Base-by-base conservation (phyloP, 2,113 vertebrate species). In the Paralichthys olivaceus region DNA sequence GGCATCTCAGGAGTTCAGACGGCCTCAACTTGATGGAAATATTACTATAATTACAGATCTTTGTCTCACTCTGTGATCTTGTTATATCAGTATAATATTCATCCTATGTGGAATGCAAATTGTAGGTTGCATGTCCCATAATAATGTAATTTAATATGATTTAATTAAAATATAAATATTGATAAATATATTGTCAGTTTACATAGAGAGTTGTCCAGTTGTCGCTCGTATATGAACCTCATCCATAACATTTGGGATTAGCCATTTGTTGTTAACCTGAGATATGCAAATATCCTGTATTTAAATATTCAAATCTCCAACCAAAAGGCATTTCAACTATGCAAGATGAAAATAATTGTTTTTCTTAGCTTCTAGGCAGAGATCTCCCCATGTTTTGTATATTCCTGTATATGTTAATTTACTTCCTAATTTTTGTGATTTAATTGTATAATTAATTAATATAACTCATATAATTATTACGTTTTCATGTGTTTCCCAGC, bases 401-500 rank as follows among this genome's bases (percentile, higher is more conserved):
- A 3, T 22, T 22, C 49, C 19, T 8, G 19, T 9, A 53, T 53
- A 53, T 53, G 7, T n/a, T n/a, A 0, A 47, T n/a, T 53, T 20
- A 53, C 13, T 17, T 19, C 45, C 4, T 19, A 5, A 19, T 19
- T 49, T 17, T 8, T 37, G 8, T 37, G 34, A 37, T 45, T 45
- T 13, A 3, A 45, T 45, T 9, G 12, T 45, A 9, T 5, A 5
- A 45, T 11, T 45, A 14, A 45, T 9, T 7, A 45, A 45, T 12
- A 53, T 56, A 43, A 17, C 55, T 32, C 25, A 29, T 22, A 23
- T 72, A 19, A 53, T 68, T n/a, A 22, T 58, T 29, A 34, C 4
- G 7, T 57, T 6, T 54, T 25, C 64, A 8, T 72, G 58, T 77
- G 1, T 64, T 74, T 67, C 15, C 40, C 90, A 99, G 98, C 96